Evolutionary conservation across 2,797 vertebrate species (phyloP).

Genomic region (Holocentrus rufus): DNA sequence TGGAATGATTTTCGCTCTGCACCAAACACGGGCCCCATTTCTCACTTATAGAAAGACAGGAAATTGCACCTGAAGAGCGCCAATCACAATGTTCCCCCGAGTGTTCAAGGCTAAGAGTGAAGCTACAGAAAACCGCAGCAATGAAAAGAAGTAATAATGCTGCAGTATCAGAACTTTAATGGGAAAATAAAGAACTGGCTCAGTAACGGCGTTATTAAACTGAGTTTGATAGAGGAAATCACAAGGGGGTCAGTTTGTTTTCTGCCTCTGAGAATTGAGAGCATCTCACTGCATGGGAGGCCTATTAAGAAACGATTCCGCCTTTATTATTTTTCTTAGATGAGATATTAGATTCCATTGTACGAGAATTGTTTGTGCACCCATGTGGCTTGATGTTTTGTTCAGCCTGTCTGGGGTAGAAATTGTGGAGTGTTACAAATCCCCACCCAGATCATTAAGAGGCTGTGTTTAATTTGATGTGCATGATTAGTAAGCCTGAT

Average conservation of each 20-base stretch:
- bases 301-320: conserved; percentile 46
- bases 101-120: conserved; percentile 34
- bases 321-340: conserved; percentile 36
- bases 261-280: conserved; percentile 10
- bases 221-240: conserved; percentile 32
- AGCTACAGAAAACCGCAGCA: conserved; percentile 43
- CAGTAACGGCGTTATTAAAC: conserved; percentile 38
- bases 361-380: conserved; percentile 27
- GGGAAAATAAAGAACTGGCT: conserved; percentile 56
- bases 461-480: conserved; percentile 70
- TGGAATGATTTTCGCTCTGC: conserved; percentile 57
- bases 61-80: conserved; percentile 65
- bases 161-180: conserved; percentile 47
- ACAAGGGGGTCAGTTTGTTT: conserved; percentile 30
- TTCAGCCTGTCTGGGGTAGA: conserved; percentile 37
- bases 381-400: conserved; percentile 46
- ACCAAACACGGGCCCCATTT: conserved; percentile 47
- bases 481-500: conserved; percentile 68
- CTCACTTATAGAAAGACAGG: conserved; percentile 51
- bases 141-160: conserved; percentile 51
- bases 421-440: conserved; percentile 55
- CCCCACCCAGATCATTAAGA: conserved; percentile 47
- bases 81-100: conserved; percentile 53
- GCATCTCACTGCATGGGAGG: conserved; percentile 13
- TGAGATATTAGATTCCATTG: conserved; percentile 50